Conservation (phyloP, 1,140 invertebrate species). For the Cepaea nemoralis region DNA sequence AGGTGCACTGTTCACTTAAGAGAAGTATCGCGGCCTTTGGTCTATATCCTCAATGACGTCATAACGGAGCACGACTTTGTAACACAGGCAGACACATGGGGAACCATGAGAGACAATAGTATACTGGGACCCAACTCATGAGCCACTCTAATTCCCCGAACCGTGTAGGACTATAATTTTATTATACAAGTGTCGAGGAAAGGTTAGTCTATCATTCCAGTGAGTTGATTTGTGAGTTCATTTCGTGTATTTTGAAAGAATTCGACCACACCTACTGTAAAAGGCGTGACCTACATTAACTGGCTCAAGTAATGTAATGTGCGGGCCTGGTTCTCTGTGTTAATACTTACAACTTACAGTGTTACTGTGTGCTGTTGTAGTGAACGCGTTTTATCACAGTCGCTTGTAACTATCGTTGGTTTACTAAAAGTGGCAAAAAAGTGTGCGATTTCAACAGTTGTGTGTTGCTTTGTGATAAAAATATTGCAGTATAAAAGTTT, state of each 20-base stretch:
- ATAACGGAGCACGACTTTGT: constrained; percentile 2
- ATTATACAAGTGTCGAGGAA: constrained; percentile 25
- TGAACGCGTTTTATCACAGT: too few relatives aligned
- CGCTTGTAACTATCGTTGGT: too few relatives aligned
- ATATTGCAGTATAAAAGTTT: too few relatives aligned
- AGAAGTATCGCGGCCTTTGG: constrained; percentile 26
- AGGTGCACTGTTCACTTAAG: too few relatives aligned
- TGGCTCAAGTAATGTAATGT: too few relatives aligned
- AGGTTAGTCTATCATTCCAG: constrained; percentile 7
- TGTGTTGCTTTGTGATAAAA: too few relatives aligned
- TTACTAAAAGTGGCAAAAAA: too few relatives aligned
- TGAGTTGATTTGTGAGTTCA: background rate
- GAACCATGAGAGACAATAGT: background rate
- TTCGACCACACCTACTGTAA: constrained; percentile 40
- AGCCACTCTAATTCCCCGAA: background rate
- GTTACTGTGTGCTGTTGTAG: too few relatives aligned
- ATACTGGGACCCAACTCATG: background rate
- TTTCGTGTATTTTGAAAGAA: constrained; percentile 14
- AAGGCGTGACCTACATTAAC: constrained; percentile 18
- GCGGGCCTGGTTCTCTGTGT: background rate
- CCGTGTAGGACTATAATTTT: constrained; percentile 15
- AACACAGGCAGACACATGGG: constrained; percentile 37
- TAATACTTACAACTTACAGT: too few relatives aligned
- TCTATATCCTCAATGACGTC: constrained; percentile 30
- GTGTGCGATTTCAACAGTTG: too few relatives aligned